A percentile compares a stretch with the other conserved stretches of the same genome.
phyloP scores from a whole-genome alignment of 2,113 vertebrate genomes.

The Taxidea taxus region DNA sequence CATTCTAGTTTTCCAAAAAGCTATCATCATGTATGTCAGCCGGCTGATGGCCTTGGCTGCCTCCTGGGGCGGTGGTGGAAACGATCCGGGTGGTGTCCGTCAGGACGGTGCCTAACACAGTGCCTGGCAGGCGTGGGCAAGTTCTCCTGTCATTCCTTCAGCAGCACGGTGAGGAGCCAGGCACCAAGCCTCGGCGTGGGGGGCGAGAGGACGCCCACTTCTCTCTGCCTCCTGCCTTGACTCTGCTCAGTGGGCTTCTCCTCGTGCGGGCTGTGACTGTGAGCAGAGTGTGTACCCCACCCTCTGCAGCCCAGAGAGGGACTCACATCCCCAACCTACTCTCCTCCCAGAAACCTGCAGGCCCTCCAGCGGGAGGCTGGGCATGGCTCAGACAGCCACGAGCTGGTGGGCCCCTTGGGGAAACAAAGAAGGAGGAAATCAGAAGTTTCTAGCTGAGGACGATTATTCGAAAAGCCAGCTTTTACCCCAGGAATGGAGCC shows the following conservation, averaged over 20 bases:
- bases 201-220: neutral
- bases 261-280: fast-evolving
- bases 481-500: neutral
- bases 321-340: neutral
- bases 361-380: fast-evolving
- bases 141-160: neutral
- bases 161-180: fast-evolving
- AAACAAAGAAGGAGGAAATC: neutral
- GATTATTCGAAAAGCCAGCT: neutral
- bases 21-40: fast-evolving
- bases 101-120: fast-evolving
- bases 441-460: neutral
- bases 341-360: neutral
- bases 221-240: neutral
- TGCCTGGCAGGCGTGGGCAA: neutral
- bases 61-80: fast-evolving
- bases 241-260: neutral
- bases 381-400: neutral
- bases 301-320: neutral
- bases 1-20: neutral
- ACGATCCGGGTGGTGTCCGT: fast-evolving
- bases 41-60: neutral
- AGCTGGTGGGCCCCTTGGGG: fast-evolving
- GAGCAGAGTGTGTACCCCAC: no score
- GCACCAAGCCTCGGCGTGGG: neutral